Evolutionary conservation across 2,888 invertebrate genomes (phyloP).

Genomic region (Eurytoma adleriae): DNA sequence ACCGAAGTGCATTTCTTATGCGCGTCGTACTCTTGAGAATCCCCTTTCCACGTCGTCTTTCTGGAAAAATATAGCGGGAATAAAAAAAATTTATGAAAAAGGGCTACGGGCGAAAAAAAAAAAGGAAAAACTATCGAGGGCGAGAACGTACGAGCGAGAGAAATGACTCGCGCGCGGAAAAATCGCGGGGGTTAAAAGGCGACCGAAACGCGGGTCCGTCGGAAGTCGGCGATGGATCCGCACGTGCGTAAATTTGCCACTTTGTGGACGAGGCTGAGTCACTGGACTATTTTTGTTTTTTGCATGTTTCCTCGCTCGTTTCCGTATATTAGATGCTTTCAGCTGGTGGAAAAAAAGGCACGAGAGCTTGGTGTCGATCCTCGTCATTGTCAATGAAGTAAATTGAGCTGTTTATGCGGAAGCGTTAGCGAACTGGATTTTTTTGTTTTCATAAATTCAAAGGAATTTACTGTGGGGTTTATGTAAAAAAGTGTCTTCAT

Average conservation of each 20-base stretch:
- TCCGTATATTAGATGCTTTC: neutral
- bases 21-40: too few species aligned
- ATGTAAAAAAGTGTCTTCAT: too few species aligned
- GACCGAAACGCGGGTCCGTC: too few species aligned
- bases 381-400: slow-evolving; percentile 5
- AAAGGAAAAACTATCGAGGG: neutral
- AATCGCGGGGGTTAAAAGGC: neutral
- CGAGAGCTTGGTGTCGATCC: neutral
- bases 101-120: neutral
- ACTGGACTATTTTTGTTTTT: slow-evolving; percentile 5
- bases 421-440: too few species aligned
- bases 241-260: slow-evolving; percentile 45
- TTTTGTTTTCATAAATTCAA: too few species aligned
- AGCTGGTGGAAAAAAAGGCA: too few species aligned
- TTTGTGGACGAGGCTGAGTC: neutral
- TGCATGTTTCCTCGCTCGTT: slow-evolving; percentile 10
- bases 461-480: too few species aligned
- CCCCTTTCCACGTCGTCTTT: too few species aligned
- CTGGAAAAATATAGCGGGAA: too few species aligned
- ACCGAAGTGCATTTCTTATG: too few species aligned
- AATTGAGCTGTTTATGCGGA: too few species aligned
- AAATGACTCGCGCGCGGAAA: neutral
- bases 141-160: neutral
- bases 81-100: neutral
- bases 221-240: neutral